Base-by-base conservation (phyloP, 2,113 vertebrate species). In the Apistogramma diplotaenia region DNA sequence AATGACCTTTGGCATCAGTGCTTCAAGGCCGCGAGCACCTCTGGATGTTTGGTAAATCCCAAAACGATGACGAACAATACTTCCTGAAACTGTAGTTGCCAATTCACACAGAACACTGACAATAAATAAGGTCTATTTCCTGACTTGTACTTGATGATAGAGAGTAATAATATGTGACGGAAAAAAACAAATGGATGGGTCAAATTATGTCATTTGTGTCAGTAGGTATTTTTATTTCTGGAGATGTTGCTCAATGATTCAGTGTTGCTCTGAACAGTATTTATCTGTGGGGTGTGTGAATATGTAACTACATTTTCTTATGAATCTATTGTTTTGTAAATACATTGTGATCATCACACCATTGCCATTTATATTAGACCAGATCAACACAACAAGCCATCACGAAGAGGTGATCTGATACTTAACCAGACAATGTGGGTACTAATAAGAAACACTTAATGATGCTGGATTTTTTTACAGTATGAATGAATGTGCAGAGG, bases 251-350 rank as follows among this genome's bases (percentile, higher is more conserved):
- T 83, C 83, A 91, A 87, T 83, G 84, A 91, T 85, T 93, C 78
- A 81, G 83, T 92, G 86, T 92, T 91, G 78, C 90, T 91, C 88
- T 92, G 79, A 88, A 87, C 82, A 88, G 83, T 93, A 82, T 88
- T 83, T 89, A 87, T 81, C 87, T 93, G 91, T 93, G 84, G 89
- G 89, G 82, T 93, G 89, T 94, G 92, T 94, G 92, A 92, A 93
- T 93, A 92, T 94, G 90, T 93, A 93, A 92, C 93, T 93, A 94
- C 87, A 89, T 91, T 94, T 93, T 93, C 91, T 87, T 92, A 92
- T 73, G 70, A 81, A 89, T 76, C 33, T 75, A 31, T 67, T 60
- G 65, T 93, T 90, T 90, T 94, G 92, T 94, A 93, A 91, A 94
- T 94, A 92, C 82, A 80, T 84, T 84, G 82, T 92, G 89, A 82